Evolutionary conservation across 2,113 vertebrate species (phyloP).

Genomic region (Natator depressus): DNA sequence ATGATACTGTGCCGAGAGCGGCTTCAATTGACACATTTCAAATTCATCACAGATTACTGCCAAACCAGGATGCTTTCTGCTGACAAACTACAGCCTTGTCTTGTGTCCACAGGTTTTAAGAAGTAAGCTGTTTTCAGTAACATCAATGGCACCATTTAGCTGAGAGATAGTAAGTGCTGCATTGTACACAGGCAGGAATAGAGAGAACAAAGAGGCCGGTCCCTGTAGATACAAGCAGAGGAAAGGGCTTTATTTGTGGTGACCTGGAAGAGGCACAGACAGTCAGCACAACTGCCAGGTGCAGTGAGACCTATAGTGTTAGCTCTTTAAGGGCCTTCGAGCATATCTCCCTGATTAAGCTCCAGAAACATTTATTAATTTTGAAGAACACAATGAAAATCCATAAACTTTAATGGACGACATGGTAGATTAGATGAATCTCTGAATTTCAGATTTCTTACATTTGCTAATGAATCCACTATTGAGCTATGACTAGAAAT

Average conservation of each 20-base stretch:
- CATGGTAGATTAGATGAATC: fast-evolving
- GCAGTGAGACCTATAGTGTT: background rate
- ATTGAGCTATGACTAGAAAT: background rate
- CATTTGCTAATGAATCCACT: background rate
- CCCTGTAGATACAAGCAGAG: background rate
- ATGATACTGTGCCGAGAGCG: conserved; percentile 23
- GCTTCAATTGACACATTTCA: background rate
- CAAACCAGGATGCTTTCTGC: background rate
- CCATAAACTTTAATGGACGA: background rate
- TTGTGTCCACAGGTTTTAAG: background rate
- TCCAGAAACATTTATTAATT: background rate
- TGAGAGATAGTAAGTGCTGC: background rate
- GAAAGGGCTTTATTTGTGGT: background rate
- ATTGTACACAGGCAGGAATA: background rate
- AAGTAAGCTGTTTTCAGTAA: background rate
- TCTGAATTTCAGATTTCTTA: background rate
- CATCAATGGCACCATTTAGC: background rate
- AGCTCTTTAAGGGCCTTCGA: fast-evolving
- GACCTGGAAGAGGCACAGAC: background rate
- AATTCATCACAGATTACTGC: background rate
- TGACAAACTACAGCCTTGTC: background rate
- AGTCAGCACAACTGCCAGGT: background rate
- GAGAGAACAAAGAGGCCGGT: background rate
- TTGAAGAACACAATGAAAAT: background rate
- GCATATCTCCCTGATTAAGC: background rate